A percentile compares a stretch with the other conserved stretches of the same genome.
phyloP scores from a whole-genome alignment of 2,113 vertebrate genomes.

The Heterotilapia buettikoferi region DNA sequence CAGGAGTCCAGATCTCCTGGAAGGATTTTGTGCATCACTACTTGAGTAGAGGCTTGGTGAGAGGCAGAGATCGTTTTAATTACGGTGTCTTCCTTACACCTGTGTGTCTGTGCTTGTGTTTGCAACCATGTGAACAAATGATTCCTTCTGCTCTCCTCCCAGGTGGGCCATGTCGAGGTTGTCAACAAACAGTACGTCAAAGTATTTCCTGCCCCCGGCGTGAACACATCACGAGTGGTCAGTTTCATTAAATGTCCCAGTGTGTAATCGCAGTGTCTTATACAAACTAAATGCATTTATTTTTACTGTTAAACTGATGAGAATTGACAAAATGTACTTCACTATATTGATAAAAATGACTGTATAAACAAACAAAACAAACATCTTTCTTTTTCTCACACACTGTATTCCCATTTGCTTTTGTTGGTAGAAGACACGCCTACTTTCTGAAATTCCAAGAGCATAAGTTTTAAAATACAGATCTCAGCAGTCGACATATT shows the following conservation, averaged over 20 bases:
- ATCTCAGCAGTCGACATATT: neutral
- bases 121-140: neutral
- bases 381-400: neutral
- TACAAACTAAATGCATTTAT: neutral
- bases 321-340: neutral
- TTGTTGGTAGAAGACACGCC: neutral
- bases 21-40: conserved; percentile 74
- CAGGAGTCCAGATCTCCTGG: conserved; percentile 75
- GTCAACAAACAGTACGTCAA: conserved; percentile 77
- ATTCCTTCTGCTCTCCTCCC: neutral
- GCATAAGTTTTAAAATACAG: neutral
- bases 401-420: neutral
- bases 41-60: conserved; percentile 73
- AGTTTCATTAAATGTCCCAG: neutral
- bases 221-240: conserved; percentile 63
- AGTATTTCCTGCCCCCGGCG: conserved; percentile 63
- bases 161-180: conserved; percentile 76
- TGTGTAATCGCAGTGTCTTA: neutral
- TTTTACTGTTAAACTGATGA: neutral
- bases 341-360: neutral
- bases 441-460: neutral
- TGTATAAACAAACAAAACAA: neutral
- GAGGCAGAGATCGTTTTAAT: neutral
- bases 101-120: neutral
- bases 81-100: neutral